phyloP scores from a whole-genome alignment of 2,797 vertebrate genomes.

The Cheirogaleus major region DNA sequence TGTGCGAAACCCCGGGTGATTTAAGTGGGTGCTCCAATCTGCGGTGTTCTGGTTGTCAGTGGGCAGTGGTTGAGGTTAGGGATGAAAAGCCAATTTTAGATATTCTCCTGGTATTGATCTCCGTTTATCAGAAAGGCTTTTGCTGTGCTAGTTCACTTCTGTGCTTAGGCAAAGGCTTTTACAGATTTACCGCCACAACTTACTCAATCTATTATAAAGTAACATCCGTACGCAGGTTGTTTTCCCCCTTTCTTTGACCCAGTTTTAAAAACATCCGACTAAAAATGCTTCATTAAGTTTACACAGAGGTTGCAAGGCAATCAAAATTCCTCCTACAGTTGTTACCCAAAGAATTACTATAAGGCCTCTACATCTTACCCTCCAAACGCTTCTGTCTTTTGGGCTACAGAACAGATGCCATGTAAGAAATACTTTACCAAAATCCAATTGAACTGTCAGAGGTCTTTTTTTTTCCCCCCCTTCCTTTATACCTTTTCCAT shows the following conservation, averaged over 20 bases:
- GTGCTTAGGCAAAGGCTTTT: constrained; percentile 42
- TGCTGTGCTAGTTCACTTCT: background rate
- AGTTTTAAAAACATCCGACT: constrained; percentile 63
- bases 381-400: background rate
- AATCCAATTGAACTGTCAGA: background rate
- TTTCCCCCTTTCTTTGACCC: constrained; percentile 49
- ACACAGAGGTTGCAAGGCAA: background rate
- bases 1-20: background rate
- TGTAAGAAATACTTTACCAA: background rate
- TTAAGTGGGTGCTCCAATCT: background rate
- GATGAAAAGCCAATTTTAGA: constrained; percentile 17
- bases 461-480: background rate
- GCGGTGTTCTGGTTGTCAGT: background rate
- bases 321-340: constrained; percentile 48
- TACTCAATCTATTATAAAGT: constrained; percentile 32
- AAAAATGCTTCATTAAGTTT: constrained; percentile 64
- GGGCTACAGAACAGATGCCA: background rate
- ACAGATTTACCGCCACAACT: background rate
- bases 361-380: background rate
- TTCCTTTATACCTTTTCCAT: constrained; percentile 45
- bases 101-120: background rate
- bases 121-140: constrained; percentile 23
- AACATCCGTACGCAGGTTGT: constrained; percentile 12
- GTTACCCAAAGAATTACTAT: constrained; percentile 10
- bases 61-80: background rate